These are phyloP conservation scores for Ambastaia sidthimunki DNA, from an alignment of 2,797 vertebrate genomes.

Conservation along the genomic window DNA sequence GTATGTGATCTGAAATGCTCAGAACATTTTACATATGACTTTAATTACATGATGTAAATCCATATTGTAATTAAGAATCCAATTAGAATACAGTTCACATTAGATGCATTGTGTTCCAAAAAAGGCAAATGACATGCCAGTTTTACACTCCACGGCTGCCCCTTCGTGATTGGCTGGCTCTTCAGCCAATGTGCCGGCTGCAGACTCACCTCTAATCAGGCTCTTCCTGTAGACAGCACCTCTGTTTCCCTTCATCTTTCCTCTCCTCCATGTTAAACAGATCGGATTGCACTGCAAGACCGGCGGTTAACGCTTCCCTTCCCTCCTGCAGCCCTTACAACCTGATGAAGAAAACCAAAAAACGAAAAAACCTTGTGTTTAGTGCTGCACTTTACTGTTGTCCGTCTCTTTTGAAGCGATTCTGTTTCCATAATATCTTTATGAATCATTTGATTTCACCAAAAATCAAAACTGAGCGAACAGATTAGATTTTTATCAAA, in stretches of 20 bases:
- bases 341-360: background rate
- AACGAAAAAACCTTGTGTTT: background rate
- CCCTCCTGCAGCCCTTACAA: slow-evolving; percentile 47
- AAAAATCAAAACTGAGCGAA: background rate
- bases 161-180: slow-evolving; percentile 66
- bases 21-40: background rate
- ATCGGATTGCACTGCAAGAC: slow-evolving; percentile 76
- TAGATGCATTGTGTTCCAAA: slow-evolving; percentile 2
- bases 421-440: background rate
- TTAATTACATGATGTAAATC: slow-evolving; percentile 3
- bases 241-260: slow-evolving; percentile 76
- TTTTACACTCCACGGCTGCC: slow-evolving; percentile 64
- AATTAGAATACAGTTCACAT: background rate
- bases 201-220: slow-evolving; percentile 72
- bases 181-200: slow-evolving; percentile 71
- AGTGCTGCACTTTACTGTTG: background rate
- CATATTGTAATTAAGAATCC: slow-evolving; percentile 22
- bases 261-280: slow-evolving; percentile 60
- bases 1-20: slow-evolving; percentile 12
- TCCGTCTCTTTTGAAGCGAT: too few species aligned
- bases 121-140: slow-evolving; percentile 56
- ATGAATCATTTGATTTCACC: background rate
- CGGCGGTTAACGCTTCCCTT: slow-evolving; percentile 54
- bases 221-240: slow-evolving; percentile 74
- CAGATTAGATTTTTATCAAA: background rate